phyloP scores from a whole-genome alignment of 2,888 invertebrate species.

The Aporophyla nigra region DNA sequence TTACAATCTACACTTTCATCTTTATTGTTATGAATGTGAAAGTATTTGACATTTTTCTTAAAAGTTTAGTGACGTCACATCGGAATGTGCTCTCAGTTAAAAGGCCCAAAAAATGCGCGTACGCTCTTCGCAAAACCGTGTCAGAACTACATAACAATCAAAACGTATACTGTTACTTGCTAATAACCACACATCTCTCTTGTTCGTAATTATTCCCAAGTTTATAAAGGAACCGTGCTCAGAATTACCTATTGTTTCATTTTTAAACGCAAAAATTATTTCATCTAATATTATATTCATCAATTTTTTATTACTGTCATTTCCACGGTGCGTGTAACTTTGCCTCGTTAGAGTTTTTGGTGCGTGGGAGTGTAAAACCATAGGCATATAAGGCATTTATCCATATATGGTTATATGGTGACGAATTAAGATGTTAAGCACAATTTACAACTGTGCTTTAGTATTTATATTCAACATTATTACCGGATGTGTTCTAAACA shows the following conservation, averaged over 20 bases:
- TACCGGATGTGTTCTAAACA: slow-evolving; percentile 24
- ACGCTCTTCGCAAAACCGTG: slow-evolving; percentile 2
- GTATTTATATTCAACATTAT: slow-evolving; percentile 27
- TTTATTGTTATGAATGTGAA: no score
- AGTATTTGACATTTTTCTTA: no score
- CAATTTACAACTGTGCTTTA: slow-evolving; percentile 38
- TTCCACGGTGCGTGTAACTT: slow-evolving; percentile 52
- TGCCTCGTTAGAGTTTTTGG: slow-evolving; percentile 47
- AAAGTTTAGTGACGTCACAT: not conserved
- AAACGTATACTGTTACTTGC: slow-evolving; percentile 48
- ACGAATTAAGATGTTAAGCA: slow-evolving; percentile 60
- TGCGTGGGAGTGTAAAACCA: slow-evolving; percentile 60
- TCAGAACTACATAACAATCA: slow-evolving; percentile 38
- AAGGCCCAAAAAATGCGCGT: not conserved
- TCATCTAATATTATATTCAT: slow-evolving; percentile 50
- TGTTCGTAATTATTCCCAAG: slow-evolving; percentile 58
- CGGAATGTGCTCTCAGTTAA: not conserved
- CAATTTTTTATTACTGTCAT: slow-evolving; percentile 68
- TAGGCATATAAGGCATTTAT: slow-evolving; percentile 28
- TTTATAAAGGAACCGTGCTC: slow-evolving; percentile 50
- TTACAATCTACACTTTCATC: not conserved
- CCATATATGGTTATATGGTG: slow-evolving; percentile 49
- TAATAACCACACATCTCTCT: slow-evolving; percentile 25
- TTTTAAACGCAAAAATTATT: slow-evolving; percentile 51
- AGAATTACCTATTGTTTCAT: slow-evolving; percentile 74